Percentiles rank a stretch among this genome's conserved stretches.
phyloP scores from a whole-genome alignment of 2,113 vertebrate genomes.

The Dipodomys stephensi region DNA sequence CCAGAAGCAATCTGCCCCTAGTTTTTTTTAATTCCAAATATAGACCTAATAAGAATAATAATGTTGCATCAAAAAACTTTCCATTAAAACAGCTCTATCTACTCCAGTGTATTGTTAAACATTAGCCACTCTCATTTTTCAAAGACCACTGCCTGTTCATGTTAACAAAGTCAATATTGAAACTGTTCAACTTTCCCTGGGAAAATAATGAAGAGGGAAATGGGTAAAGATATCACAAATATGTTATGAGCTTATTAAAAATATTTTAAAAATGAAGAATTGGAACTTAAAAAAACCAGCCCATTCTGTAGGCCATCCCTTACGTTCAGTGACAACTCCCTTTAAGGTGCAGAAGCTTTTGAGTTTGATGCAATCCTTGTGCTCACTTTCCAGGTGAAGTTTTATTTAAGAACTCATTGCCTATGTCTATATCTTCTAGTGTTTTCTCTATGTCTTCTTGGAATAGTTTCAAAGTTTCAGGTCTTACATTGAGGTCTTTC shows the following conservation, averaged over 20 bases:
- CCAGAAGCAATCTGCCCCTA: slow-evolving; percentile 28
- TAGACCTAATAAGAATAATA: slow-evolving; percentile 56
- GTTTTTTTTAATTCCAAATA: not conserved
- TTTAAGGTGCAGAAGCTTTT: too few species aligned
- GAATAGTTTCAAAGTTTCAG: too few species aligned
- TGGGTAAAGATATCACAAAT: not conserved
- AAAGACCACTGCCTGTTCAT: not conserved
- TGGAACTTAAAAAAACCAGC: too few species aligned
- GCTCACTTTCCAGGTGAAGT: too few species aligned
- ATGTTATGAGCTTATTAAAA: slow-evolving; percentile 6
- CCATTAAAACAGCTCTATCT: not conserved
- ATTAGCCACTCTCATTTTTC: not conserved
- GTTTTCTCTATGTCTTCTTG: too few species aligned
- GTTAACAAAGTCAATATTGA: slow-evolving; percentile 8
- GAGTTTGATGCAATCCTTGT: too few species aligned
- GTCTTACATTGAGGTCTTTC: too few species aligned
- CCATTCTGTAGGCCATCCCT: too few species aligned
- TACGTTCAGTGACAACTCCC: not conserved
- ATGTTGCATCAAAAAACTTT: slow-evolving; percentile 17
- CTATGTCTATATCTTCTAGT: too few species aligned
- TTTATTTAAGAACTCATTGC: too few species aligned
- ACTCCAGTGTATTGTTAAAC: not conserved
- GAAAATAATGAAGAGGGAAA: not conserved
- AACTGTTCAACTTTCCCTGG: not conserved
- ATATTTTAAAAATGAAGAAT: slow-evolving; percentile 52